Evolutionary conservation across 2,797 vertebrate genomes (phyloP), one percentile per base, ranked within the genome.

Genomic region (Myoxocephalus aenaeus): DNA sequence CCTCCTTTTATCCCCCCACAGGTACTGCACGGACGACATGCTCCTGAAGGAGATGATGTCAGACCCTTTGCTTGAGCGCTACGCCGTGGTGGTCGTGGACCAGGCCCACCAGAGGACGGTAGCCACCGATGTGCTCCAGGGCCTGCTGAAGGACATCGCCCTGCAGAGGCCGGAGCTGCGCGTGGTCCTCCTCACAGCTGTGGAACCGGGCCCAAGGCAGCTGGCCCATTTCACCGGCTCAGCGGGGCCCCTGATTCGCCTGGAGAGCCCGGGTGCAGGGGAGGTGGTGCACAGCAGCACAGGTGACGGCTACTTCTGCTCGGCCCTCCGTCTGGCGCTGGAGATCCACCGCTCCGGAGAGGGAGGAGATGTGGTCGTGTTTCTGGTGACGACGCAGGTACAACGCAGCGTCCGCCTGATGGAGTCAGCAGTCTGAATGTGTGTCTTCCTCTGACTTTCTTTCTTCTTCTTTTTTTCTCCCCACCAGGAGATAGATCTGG

Each of bases 41-140:
- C 86, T 98, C 40, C 95, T 97, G 65, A 93, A 96, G 69, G 97
- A 98, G 81, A 96, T 97, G 95, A 97, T 97, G 96, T 97, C 97
- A 3, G 87, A 90, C 2, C 96, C 97, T 25, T 90, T 98, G 5
- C 96, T 98, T 25, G 94, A 91, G 80, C 83, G 51, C 36, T 97
- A 98, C 0, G 91, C 95, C 0, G 94, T 96, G 64, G 90, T 99
- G 13, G 62, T 97, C 9, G 59, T 99, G 65, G 97, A 98, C 14
- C 96, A 97, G 4, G 92, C 96, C 53, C 97, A 98, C 0, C 91
- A 96, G 81, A 94, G 97, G 74, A 97, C 96, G 0, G 93, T 97
- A 1, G 95, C 96, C 2, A 97, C 96, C 0, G 97, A 98, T 0
- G 89, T 96, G 0, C 79, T 98, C 18, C 94, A 96, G 1, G 96